Percentiles rank a stretch among this genome's conserved stretches.
Evolutionary conservation across 2,797 vertebrate genomes (phyloP).

Genomic region (Staurois parvus): DNA sequence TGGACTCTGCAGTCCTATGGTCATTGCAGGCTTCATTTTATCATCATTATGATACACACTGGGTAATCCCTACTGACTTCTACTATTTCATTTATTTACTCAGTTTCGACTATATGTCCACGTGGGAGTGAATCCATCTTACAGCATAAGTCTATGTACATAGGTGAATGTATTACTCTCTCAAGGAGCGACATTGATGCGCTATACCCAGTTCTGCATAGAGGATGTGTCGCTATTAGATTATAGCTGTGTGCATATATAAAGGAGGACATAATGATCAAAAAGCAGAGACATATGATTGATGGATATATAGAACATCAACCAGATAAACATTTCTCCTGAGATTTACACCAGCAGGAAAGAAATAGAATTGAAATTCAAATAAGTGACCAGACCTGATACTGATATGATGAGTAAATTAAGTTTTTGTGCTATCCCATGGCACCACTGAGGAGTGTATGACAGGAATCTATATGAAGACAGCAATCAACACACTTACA

Average conservation of each 20-base stretch:
- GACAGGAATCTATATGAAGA: conserved; percentile 17
- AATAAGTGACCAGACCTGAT: conserved; percentile 36
- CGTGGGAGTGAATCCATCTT: conserved; percentile 57
- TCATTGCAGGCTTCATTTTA: conserved; percentile 54
- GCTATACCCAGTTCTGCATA: conserved; percentile 7
- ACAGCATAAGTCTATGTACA: conserved; percentile 37
- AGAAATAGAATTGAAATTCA: conserved; percentile 48
- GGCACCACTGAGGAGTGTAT: conserved; percentile 17
- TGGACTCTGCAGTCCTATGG: conserved; percentile 37
- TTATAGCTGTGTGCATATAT: conserved; percentile 35
- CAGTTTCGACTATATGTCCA: conserved; percentile 57
- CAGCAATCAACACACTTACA: conserved; percentile 14
- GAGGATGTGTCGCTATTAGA: conserved; percentile 24
- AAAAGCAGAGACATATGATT: conserved; percentile 24
- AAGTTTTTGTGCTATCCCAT: conserved; percentile 10
- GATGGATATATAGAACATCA: conserved; percentile 41
- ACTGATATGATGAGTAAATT: conserved; percentile 38
- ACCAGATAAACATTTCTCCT: conserved; percentile 36
- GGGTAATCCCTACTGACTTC: conserved; percentile 47
- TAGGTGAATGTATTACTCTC: conserved; percentile 23
- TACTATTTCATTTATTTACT: conserved; percentile 57
- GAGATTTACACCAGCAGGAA: conserved; percentile 21
- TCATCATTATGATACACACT: conserved; percentile 55
- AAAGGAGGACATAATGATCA: conserved; percentile 25
- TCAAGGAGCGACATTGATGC: neutral